These are phyloP conservation scores for Drosophila melanica DNA, from an alignment of 1,140 invertebrate genomes.

Conservation along the genomic window DNA sequence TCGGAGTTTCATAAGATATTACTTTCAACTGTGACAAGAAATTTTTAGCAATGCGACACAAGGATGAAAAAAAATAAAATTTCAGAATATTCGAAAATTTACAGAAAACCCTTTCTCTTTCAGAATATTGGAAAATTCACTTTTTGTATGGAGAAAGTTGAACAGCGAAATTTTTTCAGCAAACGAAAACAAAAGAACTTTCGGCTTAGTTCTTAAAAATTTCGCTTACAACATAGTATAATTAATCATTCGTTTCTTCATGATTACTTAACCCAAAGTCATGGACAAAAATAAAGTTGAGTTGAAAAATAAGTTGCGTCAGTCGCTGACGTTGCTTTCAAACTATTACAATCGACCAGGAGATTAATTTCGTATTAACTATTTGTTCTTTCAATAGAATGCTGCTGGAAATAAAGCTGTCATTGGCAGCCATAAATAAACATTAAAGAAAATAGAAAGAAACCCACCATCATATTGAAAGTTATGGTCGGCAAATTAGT, in stretches of 20 bases:
- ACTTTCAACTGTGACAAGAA: background rate
- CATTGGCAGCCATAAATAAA: slow-evolving; percentile 59
- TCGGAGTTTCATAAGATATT: background rate
- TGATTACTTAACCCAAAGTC: slow-evolving; percentile 26
- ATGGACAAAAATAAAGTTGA: slow-evolving; percentile 44
- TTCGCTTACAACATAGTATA: background rate
- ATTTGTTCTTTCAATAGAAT: slow-evolving; percentile 51
- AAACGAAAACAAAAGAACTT: background rate
- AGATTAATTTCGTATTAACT: slow-evolving; percentile 55
- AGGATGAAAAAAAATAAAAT: too few species aligned
- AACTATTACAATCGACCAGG: slow-evolving; percentile 18
- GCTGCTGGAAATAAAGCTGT: slow-evolving; percentile 68
- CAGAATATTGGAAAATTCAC: background rate
- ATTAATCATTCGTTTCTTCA: slow-evolving; percentile 20
- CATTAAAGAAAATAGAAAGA: slow-evolving; percentile 69
- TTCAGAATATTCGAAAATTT: too few species aligned
- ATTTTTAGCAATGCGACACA: background rate
- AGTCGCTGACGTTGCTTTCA: slow-evolving; percentile 22
- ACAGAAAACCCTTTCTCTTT: background rate
- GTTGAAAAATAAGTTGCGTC: slow-evolving; percentile 35
- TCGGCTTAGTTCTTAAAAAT: background rate
- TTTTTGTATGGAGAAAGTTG: slow-evolving; percentile 12
- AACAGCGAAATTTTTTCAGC: slow-evolving; percentile 4
- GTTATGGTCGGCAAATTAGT: slow-evolving; percentile 24
- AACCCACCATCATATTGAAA: slow-evolving; percentile 31